Base-by-base conservation (phyloP, 2,113 vertebrate species). In the Phaethornis superciliosus region DNA sequence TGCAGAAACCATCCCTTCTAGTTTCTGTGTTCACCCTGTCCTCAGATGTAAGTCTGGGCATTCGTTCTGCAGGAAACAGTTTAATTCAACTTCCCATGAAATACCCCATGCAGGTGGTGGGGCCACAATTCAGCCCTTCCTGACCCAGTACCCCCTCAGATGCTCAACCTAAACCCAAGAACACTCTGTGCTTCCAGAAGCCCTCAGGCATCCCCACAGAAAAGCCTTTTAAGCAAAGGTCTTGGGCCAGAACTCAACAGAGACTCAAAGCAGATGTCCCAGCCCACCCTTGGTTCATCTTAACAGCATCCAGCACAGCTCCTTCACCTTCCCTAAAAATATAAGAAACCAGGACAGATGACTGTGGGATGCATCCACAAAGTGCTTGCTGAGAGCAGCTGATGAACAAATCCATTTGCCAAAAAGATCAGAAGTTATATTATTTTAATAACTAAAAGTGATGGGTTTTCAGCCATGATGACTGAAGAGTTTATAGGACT, bases 281-380 rank as follows among this genome's bases (percentile, higher is more conserved):
- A 69, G 88, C 89, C n/a, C 78, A 81, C 70, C 71, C 86, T 15
- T 24, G 74, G 62, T 60, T 87, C 79, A 7, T 7, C 52, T 21
- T 24, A 71, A 68, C 27, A 64, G 37, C 2, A 20, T 40, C 69
- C 30, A n/a, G 28, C 7, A 77, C 63, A 78, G 59, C 30, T 89
- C 56, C 64, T 77, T 49, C 19, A 14, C 65, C 46, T 65, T 85
- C 18, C 32, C 47, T 37, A 92, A 81, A 85, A 24, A 70, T 12
- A 86, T 86, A 76, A 75, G 84, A 84, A 85, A 84, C 11, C n/a
- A 81, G 94, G 90, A n/a, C 94, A 95, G 80, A 92, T 72, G 82
- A 49, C 94, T 54, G 76, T 4, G 10, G 94, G 85, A 95, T 42
- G 69, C 60, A 90, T 23, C 14, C 7, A 4, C 91, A 86, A 60